A percentile compares a stretch with the other conserved stretches of the same genome.
phyloP scores from a whole-genome alignment of 2,888 invertebrate genomes.

The Drosophila buzzatii region DNA sequence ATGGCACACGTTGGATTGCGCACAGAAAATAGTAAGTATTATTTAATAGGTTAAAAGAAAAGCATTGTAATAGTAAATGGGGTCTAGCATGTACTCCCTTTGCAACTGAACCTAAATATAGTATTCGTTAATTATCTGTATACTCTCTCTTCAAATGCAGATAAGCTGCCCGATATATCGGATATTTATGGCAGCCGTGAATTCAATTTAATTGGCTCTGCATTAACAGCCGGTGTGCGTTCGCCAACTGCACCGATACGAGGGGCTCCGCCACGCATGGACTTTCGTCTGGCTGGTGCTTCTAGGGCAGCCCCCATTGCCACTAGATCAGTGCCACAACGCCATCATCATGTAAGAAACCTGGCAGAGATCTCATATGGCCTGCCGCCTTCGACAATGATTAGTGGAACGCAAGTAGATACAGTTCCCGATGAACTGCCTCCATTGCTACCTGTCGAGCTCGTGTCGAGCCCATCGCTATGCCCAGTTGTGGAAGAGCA shows the following conservation, averaged over 20 bases:
- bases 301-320: not conserved
- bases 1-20: not conserved
- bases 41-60: no score
- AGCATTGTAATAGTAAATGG: no score
- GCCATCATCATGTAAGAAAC: not conserved
- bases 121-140: no score
- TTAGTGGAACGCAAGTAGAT: constrained; percentile 1
- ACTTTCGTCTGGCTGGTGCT: not conserved
- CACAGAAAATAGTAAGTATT: constrained; percentile 6
- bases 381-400: constrained; percentile 7
- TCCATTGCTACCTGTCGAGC: not conserved
- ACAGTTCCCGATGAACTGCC: not conserved
- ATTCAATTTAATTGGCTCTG: constrained; percentile 14
- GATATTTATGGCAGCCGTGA: not conserved
- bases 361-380: constrained; percentile 2
- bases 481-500: not conserved
- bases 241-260: not conserved
- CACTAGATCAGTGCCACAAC: not conserved
- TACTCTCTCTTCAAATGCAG: constrained; percentile 2
- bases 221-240: not conserved
- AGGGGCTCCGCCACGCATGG: not conserved
- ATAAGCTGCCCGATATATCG: not conserved
- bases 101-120: no score
- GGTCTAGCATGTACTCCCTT: no score
- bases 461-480: not conserved